Evolutionary conservation across 2,113 vertebrate species (phyloP).

Genomic region (Regulus satrapa): DNA sequence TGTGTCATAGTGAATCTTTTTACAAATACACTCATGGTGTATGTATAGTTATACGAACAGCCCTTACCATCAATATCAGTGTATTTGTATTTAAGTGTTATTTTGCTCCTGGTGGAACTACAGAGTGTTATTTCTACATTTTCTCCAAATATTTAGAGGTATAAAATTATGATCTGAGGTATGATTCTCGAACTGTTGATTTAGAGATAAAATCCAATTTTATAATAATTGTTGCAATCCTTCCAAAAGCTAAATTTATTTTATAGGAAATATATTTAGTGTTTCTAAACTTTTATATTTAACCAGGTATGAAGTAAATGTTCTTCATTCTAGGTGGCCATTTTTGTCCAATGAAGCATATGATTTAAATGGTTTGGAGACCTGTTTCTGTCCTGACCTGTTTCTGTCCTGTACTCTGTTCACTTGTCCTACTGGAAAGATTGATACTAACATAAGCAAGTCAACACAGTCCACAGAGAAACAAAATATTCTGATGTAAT

Average conservation of each 20-base stretch:
- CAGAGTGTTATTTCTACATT: background rate
- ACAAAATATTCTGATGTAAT: background rate
- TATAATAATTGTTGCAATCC: constrained; percentile 7
- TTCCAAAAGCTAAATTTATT: constrained; percentile 15
- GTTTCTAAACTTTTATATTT: constrained; percentile 21
- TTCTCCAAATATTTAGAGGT: background rate
- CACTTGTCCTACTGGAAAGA: background rate
- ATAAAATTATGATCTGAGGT: background rate
- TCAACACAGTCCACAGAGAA: background rate
- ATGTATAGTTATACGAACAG: background rate
- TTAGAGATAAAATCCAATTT: background rate
- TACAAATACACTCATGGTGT: background rate
- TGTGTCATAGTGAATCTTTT: background rate
- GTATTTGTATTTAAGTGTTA: background rate
- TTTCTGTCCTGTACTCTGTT: background rate
- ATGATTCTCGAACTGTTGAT: background rate
- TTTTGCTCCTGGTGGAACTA: background rate
- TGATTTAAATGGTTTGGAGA: background rate
- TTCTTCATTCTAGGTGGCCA: background rate
- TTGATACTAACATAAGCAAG: background rate
- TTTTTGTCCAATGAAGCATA: constrained; percentile 7
- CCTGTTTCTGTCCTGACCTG: background rate
- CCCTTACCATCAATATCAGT: background rate
- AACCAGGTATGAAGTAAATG: constrained; percentile 23
- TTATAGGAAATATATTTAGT: background rate